Evolutionary conservation across 2,797 vertebrate genomes (phyloP).

Genomic region (Momotus momota): DNA sequence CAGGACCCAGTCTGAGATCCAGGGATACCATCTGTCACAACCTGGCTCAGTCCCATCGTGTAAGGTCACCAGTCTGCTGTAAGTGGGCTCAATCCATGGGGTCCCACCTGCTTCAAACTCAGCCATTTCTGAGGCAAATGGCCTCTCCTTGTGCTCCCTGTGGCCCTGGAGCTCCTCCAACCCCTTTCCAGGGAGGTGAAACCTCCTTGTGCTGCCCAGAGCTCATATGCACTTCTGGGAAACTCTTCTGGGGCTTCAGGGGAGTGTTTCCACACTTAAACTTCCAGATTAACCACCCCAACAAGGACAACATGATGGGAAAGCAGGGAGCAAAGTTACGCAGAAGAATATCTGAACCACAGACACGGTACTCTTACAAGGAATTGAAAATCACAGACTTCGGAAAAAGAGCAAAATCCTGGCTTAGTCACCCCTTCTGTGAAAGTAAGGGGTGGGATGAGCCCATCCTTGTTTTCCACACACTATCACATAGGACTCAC

Average conservation of each 20-base stretch:
- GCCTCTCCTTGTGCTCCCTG: neutral
- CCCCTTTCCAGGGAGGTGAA: neutral
- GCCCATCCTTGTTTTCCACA: neutral
- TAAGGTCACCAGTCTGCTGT: slow-evolving; percentile 65
- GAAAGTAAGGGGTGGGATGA: neutral
- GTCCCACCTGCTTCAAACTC: slow-evolving; percentile 33
- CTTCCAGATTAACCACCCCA: neutral
- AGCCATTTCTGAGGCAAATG: neutral
- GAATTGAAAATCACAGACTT: neutral
- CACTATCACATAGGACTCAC: neutral
- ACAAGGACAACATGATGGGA: neutral
- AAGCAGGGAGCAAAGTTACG: neutral
- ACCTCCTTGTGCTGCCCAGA: accelerated
- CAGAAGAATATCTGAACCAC: neutral
- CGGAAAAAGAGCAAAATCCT: neutral
- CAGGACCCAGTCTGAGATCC: slow-evolving; percentile 57
- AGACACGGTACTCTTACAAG: neutral
- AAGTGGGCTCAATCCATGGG: slow-evolving; percentile 36
- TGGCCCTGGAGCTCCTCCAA: neutral
- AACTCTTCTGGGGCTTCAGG: neutral
- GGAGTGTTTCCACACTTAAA: neutral
- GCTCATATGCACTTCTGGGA: neutral
- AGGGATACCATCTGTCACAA: slow-evolving; percentile 60
- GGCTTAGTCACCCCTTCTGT: neutral
- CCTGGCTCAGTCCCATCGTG: slow-evolving; percentile 30